A percentile compares a stretch with the other conserved stretches of the same genome.
phyloP scores from a whole-genome alignment of 2,113 vertebrate species.

The Gadus chalcogrammus region DNA sequence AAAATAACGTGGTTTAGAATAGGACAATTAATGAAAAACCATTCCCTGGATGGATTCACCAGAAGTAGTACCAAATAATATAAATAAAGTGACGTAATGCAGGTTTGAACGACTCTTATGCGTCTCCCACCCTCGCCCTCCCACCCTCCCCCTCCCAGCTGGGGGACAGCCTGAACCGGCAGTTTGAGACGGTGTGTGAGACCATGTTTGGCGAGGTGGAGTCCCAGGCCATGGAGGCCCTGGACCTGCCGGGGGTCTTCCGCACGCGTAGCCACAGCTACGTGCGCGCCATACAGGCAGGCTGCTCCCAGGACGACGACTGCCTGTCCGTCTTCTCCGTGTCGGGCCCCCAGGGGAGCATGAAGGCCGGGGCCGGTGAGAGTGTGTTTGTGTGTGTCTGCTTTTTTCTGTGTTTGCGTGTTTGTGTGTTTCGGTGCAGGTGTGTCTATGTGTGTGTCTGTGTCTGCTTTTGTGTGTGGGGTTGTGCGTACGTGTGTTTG shows the following conservation, averaged over 20 bases:
- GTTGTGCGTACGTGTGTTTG: slow-evolving; percentile 1
- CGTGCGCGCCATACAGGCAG: slow-evolving; percentile 96
- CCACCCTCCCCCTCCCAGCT: slow-evolving; percentile 67
- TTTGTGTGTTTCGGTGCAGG: not conserved
- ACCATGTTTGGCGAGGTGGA: slow-evolving; percentile 94
- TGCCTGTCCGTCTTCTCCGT: slow-evolving; percentile 94
- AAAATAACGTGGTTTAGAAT: no score
- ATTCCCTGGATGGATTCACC: no score
- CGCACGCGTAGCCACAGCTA: slow-evolving; percentile 98
- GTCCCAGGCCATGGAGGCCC: slow-evolving; percentile 93
- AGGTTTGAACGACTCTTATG: no score
- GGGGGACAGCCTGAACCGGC: slow-evolving; percentile 88
- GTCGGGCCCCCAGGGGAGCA: slow-evolving; percentile 80
- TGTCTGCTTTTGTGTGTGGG: not conserved
- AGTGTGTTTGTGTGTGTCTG: slow-evolving; percentile 17
- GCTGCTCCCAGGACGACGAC: slow-evolving; percentile 97
- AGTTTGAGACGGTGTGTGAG: slow-evolving; percentile 93
- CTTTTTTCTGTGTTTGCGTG: not conserved
- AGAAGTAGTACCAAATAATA: no score
- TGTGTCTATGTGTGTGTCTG: slow-evolving; percentile 3
- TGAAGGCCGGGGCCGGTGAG: slow-evolving; percentile 90
- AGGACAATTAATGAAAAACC: no score
- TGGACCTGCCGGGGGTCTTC: slow-evolving; percentile 97
- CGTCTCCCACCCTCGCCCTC: not conserved
- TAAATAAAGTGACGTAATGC: no score